A percentile compares a stretch with the other conserved stretches of the same genome.
These are phyloP conservation scores for Drosophila aldrichi DNA, from an alignment of 2,888 invertebrate species.

Conservation along the genomic window DNA sequence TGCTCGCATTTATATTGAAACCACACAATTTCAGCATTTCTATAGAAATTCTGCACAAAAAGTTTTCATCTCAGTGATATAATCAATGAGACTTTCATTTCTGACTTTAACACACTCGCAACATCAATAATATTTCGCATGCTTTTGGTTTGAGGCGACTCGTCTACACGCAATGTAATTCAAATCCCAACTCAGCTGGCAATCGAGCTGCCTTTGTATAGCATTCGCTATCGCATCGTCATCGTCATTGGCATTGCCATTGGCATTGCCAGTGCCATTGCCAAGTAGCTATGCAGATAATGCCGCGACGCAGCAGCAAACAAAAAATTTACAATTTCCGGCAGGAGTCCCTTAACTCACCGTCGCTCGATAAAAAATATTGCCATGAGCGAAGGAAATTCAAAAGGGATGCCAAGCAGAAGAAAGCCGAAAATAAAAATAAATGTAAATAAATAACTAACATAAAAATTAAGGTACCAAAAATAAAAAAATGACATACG, in stretches of 20 bases:
- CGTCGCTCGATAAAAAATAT: conserved; percentile 59
- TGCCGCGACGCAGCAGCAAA: conserved; percentile 45
- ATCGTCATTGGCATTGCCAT: conserved; percentile 13
- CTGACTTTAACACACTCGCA: conserved; percentile 18
- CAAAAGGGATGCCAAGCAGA: conserved; percentile 47
- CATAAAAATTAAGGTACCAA: conserved; percentile 62
- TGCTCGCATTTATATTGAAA: background rate
- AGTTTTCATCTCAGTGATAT: conserved; percentile 23
- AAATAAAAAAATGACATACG: conserved; percentile 65
- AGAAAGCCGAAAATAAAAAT: background rate
- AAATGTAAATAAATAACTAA: conserved; percentile 48
- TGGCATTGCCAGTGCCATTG: conserved; percentile 12
- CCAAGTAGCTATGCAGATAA: conserved; percentile 48
- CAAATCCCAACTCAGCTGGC: conserved; percentile 22
- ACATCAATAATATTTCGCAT: conserved; percentile 29
- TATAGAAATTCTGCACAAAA: conserved; percentile 14
- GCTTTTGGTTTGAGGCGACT: conserved; percentile 1
- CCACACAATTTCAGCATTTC: background rate
- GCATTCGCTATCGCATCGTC: conserved; percentile 30
- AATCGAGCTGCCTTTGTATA: conserved; percentile 28
- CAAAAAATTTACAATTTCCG: conserved; percentile 77
- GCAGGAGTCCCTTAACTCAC: conserved; percentile 37
- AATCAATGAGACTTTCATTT: conserved; percentile 9
- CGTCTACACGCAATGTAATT: conserved; percentile 19
- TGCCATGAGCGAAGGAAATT: conserved; percentile 63